phyloP scores from a whole-genome alignment of 2,888 invertebrate species.

The Melangyna quadrimaculata region DNA sequence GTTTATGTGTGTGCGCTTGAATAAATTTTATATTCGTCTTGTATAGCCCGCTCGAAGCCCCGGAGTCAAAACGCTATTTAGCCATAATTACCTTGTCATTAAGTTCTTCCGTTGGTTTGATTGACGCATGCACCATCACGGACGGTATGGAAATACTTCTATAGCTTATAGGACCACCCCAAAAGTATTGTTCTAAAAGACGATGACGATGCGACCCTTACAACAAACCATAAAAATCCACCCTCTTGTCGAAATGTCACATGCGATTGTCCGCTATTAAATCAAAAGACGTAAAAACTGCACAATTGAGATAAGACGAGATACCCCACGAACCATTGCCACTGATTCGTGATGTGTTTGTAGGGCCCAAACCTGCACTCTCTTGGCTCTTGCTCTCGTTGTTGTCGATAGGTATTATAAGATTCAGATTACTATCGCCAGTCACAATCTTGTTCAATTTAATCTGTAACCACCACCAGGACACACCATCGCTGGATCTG shows the following conservation, averaged over 20 bases:
- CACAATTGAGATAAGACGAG: conserved; percentile 81
- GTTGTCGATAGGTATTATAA: too few species aligned
- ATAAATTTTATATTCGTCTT: conserved; percentile 46
- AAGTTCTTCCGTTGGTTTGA: conserved; percentile 62
- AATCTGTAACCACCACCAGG: conserved; percentile 73
- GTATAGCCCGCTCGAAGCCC: neutral
- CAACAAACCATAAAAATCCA: conserved; percentile 55
- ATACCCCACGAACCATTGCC: conserved; percentile 78
- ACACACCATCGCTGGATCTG: conserved; percentile 73
- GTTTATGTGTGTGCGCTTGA: conserved; percentile 57
- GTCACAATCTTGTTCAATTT: conserved; percentile 78
- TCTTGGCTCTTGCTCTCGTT: too few species aligned
- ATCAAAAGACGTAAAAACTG: conserved; percentile 75
- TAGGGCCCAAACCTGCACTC: conserved; percentile 36
- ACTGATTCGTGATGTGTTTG: conserved; percentile 46
- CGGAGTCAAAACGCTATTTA: conserved; percentile 43
- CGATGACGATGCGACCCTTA: conserved; percentile 44
- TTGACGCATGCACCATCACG: conserved; percentile 70
- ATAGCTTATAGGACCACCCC: conserved; percentile 29
- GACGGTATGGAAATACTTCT: neutral
- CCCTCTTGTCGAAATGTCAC: conserved; percentile 63
- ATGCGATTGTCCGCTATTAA: conserved; percentile 71
- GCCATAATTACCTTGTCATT: conserved; percentile 71
- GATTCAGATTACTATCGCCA: conserved; percentile 73
- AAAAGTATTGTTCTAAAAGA: conserved; percentile 14